A percentile compares a stretch with the other conserved stretches of the same genome.
These are phyloP conservation scores for Philhelius pedissequus DNA, from an alignment of 2,888 invertebrate species.

Conservation along the genomic window DNA sequence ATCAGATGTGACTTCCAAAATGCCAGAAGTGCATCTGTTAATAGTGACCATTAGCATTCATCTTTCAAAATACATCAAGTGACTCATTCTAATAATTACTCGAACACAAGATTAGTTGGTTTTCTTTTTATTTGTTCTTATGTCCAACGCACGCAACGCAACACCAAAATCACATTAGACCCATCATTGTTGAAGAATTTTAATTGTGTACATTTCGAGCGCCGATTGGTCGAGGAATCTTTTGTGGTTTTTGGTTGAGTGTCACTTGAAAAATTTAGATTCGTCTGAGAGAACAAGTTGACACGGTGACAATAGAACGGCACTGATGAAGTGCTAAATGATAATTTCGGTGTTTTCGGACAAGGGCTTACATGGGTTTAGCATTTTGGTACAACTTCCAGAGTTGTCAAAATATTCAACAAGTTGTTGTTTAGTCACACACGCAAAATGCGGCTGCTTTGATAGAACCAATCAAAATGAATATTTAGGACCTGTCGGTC, in stretches of 20 bases:
- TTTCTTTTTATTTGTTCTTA: constrained; percentile 5
- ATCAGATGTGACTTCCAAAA: constrained; percentile 45
- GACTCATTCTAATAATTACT: constrained; percentile 45
- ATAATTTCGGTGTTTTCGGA: too few relatives aligned
- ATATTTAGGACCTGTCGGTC: not conserved
- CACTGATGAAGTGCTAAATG: constrained; percentile 28
- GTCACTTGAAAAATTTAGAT: constrained; percentile 20
- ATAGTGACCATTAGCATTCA: constrained; percentile 33
- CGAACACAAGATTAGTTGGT: not conserved
- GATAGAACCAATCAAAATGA: not conserved
- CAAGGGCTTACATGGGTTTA: not conserved
- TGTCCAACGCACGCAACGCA: too few relatives aligned
- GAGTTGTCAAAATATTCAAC: not conserved
- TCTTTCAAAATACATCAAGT: constrained; percentile 26
- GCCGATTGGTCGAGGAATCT: not conserved
- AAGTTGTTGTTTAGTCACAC: not conserved
- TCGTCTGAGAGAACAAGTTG: not conserved
- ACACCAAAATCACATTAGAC: constrained; percentile 55
- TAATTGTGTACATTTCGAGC: constrained; percentile 11
- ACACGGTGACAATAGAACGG: not conserved
- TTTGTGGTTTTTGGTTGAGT: not conserved
- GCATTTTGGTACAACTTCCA: not conserved
- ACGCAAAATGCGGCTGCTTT: not conserved
- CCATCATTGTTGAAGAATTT: constrained; percentile 21
- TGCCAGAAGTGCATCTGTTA: constrained; percentile 12